These are phyloP conservation scores for Rhyzopertha dominica DNA, from an alignment of 1,140 invertebrate genomes.

Conservation along the genomic window DNA sequence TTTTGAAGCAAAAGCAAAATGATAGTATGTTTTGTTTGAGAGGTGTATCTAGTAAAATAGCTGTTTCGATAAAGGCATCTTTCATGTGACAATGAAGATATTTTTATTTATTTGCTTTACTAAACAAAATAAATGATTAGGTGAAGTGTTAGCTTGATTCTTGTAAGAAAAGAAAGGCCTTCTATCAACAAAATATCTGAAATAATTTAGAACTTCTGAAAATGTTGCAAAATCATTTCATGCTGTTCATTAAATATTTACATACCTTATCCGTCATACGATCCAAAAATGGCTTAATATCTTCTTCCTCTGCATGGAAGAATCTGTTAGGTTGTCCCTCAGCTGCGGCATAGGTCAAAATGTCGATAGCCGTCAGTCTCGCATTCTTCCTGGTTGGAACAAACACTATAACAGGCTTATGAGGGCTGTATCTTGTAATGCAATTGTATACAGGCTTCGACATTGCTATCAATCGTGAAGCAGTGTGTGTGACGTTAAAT, in stretches of 20 bases:
- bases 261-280: conserved; percentile 76
- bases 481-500: conserved; percentile 97
- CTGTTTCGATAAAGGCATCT: too few relatives aligned
- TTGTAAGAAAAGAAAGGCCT: too few relatives aligned
- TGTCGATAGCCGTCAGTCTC: conserved; percentile 88
- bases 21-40: too few relatives aligned
- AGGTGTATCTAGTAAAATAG: too few relatives aligned
- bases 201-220: too few relatives aligned
- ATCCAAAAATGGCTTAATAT: conserved; percentile 83
- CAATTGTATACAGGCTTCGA: conserved; percentile 95
- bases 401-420: conserved; percentile 93
- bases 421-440: conserved; percentile 79
- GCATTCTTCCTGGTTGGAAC: conserved; percentile 94
- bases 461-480: conserved; percentile 93
- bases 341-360: conserved; percentile 88
- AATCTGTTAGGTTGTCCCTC: conserved; percentile 81
- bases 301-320: conserved; percentile 81
- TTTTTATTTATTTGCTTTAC: too few relatives aligned
- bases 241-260: not conserved
- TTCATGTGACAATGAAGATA: too few relatives aligned
- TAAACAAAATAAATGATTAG: too few relatives aligned
- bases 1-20: too few relatives aligned
- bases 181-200: too few relatives aligned
- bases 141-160: too few relatives aligned
- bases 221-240: too few relatives aligned